Conservation (phyloP, 2,797 vertebrate genomes). For the Lacerta viridis region DNA sequence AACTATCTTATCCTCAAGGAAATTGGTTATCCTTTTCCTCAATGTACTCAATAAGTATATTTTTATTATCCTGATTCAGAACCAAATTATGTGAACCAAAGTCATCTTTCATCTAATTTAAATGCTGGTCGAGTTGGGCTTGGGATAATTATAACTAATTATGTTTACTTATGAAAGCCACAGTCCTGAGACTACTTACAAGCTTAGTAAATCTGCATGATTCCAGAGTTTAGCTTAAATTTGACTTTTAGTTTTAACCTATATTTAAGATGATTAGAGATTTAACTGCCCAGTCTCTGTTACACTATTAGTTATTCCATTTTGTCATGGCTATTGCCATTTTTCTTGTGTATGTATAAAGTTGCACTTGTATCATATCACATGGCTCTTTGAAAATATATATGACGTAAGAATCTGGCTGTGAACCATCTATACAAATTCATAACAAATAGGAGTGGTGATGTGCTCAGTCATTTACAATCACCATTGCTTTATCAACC, state of each 20-base stretch:
- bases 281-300: slow-evolving; percentile 2
- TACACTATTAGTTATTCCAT: background rate
- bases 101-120: slow-evolving; percentile 68
- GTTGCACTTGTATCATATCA: background rate
- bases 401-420: slow-evolving; percentile 1
- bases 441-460: background rate
- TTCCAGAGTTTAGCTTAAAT: slow-evolving; percentile 35
- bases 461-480: background rate
- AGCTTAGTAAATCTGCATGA: slow-evolving; percentile 42
- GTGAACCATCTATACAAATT: background rate
- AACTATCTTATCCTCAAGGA: slow-evolving; percentile 56
- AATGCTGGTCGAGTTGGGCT: slow-evolving; percentile 65
- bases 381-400: background rate
- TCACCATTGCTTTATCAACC: background rate
- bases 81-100: slow-evolving; percentile 67
- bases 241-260: slow-evolving; percentile 29
- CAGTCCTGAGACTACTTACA: slow-evolving; percentile 40
- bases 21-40: slow-evolving; percentile 18
- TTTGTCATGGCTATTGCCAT: background rate
- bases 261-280: slow-evolving; percentile 35
- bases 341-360: background rate
- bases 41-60: slow-evolving; percentile 57
- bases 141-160: slow-evolving; percentile 56
- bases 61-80: slow-evolving; percentile 73
- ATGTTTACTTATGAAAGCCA: slow-evolving; percentile 47